Percentiles rank a stretch among this genome's conserved stretches.
Conservation (phyloP, 2,888 invertebrate genomes). For the Neoscelio sp. region DNA sequence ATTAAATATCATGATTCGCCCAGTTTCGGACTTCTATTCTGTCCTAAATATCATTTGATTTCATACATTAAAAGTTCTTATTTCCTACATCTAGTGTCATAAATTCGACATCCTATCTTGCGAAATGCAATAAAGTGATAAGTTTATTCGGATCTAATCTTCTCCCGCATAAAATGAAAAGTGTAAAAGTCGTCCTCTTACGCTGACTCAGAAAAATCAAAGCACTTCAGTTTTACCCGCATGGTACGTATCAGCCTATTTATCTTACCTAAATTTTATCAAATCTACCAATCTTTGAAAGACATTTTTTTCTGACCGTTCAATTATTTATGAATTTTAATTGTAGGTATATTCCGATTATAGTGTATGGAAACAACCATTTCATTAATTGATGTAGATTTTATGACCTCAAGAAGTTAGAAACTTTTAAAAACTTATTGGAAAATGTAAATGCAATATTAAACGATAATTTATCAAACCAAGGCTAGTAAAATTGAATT, state of each 20-base stretch:
- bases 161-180: constrained; percentile 21
- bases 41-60: too few relatives aligned
- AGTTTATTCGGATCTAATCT: constrained; percentile 28
- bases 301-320: background rate
- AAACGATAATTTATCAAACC: too few relatives aligned
- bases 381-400: too few relatives aligned
- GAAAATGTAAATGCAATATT: too few relatives aligned
- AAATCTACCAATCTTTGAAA: background rate
- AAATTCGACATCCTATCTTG: constrained; percentile 13
- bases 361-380: too few relatives aligned
- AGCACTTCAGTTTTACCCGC: constrained; percentile 30
- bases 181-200: constrained; percentile 17
- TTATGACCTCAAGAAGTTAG: too few relatives aligned
- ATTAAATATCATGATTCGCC: too few relatives aligned
- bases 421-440: too few relatives aligned
- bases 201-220: constrained; percentile 36
- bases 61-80: background rate
- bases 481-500: background rate
- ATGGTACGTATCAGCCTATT: constrained; percentile 8
- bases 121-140: constrained; percentile 17
- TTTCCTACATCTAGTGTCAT: constrained; percentile 2
- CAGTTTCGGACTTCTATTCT: too few relatives aligned
- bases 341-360: background rate
- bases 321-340: constrained; percentile 3
- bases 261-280: constrained; percentile 11